Evolutionary conservation across 2,113 vertebrate genomes (phyloP), one percentile per base, ranked within the genome.

Genomic region (Hassar affinis): DNA sequence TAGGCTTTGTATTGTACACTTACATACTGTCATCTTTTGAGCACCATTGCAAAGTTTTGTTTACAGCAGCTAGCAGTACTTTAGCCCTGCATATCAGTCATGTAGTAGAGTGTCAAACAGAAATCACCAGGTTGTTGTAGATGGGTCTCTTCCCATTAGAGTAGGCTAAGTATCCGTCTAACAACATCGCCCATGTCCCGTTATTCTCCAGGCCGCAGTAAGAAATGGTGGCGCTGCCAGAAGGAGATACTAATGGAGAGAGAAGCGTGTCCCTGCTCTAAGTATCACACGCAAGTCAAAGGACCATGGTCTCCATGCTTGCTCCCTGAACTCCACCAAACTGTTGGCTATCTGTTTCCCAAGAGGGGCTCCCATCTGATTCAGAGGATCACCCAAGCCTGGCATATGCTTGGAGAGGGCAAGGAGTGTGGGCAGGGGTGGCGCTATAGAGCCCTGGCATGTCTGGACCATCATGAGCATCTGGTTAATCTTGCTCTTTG

Each of bases 231-330:
- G 86, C 95, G 91, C 84, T 97, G 96, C 88, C 95, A 95, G 72
- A 90, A 95, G 78, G 78, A 90, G 0, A 89, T 93, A 64, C 42
- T 94, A 42, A 94, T 95, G 91, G 79, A 89, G 87, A 22, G 90
- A 92, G 57, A 91, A 81, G 0, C 90, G 90, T 71, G 89, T 89
- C 22, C 90, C 90, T 85, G 61, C 86, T 27, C 93, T 95, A 88
- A 91, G 68, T 87, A 93, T n/a, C 93, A 96, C 86, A 93, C 87
- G 57, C 92, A 93, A 64, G 92, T 94, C 59, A 89, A 93, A 0
- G 96, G 96, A 42, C 94, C 95, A 7, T 97, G 96, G 96, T 96
- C 96, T 0, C 91, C 95, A 54, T 97, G 96, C 86, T 87, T 96
- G 45, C 85, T 96, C 4, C 51, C 88, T 3, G 92, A 91, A 80